Evolutionary conservation across 2,113 vertebrate genomes (phyloP).

Genomic region (Maccullochella peelii): DNA sequence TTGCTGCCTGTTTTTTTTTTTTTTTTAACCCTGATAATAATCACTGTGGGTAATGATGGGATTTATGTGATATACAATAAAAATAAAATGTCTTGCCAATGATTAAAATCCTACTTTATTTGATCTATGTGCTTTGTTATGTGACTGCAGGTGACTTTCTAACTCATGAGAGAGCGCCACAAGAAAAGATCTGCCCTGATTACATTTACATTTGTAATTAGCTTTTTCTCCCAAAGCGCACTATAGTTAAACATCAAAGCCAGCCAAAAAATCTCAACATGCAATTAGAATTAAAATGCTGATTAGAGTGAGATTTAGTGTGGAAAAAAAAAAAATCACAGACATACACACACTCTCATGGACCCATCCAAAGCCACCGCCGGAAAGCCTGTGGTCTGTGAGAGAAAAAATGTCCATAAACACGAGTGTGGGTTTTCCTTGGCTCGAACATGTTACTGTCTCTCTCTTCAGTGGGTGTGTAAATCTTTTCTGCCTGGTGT

Average conservation of each 20-base stretch:
- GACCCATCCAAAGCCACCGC: conserved; percentile 65
- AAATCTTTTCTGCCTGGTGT: conserved; percentile 75
- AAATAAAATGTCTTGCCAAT: background rate
- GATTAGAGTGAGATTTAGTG: conserved; percentile 62
- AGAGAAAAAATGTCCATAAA: conserved; percentile 77
- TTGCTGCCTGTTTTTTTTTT: background rate
- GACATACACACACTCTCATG: conserved; percentile 34
- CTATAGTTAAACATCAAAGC: conserved; percentile 65
- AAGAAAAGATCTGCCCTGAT: conserved; percentile 29
- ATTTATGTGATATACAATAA: background rate
- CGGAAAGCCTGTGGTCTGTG: conserved; percentile 72
- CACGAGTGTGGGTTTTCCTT: conserved; percentile 76
- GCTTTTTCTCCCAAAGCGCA: conserved; percentile 38
- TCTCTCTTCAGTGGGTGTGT: conserved; percentile 66
- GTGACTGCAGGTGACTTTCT: conserved; percentile 38
- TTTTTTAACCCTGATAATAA: background rate
- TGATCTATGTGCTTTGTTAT: background rate
- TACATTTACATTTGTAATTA: conserved; percentile 58
- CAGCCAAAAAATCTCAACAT: conserved; percentile 51
- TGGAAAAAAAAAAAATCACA: conserved; percentile 24
- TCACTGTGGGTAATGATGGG: background rate
- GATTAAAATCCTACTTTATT: background rate
- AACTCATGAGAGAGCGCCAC: conserved; percentile 2
- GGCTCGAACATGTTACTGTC: conserved; percentile 64
- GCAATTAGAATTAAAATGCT: conserved; percentile 65